Conservation (phyloP, 2,797 vertebrate genomes). For the Clamator glandarius region DNA sequence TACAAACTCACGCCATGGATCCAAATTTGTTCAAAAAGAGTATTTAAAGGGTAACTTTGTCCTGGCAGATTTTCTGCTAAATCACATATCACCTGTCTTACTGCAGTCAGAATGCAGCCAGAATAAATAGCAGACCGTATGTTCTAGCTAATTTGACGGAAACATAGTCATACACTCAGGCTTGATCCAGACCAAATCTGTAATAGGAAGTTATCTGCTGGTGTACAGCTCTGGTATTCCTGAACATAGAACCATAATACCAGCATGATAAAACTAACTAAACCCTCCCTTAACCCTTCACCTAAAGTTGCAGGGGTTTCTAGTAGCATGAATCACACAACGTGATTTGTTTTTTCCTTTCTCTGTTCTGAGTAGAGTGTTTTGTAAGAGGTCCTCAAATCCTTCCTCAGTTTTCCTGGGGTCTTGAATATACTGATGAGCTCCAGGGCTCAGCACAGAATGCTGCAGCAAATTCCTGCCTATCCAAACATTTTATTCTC, state of each 20-base stretch:
- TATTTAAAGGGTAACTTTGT: background rate
- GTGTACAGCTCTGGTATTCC: background rate
- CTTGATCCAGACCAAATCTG: background rate
- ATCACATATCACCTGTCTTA: background rate
- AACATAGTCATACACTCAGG: background rate
- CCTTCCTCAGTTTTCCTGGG: background rate
- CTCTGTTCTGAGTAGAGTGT: background rate
- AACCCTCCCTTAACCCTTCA: background rate
- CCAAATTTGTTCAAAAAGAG: background rate
- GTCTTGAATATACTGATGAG: background rate
- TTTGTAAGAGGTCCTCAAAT: background rate
- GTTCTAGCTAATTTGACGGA: conserved; percentile 6
- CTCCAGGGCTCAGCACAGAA: background rate
- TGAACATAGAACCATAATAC: background rate
- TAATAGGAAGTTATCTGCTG: background rate
- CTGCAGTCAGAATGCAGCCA: background rate
- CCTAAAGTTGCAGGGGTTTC: background rate
- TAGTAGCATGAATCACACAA: accelerated
- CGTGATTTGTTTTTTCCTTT: background rate
- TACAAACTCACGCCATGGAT: background rate
- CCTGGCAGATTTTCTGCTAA: background rate
- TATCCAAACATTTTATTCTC: conserved; percentile 31
- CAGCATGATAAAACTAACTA: background rate
- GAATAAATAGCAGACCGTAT: background rate
- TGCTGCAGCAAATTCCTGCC: conserved; percentile 2